Percentiles rank a stretch among this genome's conserved stretches.
phyloP scores from a whole-genome alignment of 2,797 vertebrate species.

The Phrynocephalus vlangalii region DNA sequence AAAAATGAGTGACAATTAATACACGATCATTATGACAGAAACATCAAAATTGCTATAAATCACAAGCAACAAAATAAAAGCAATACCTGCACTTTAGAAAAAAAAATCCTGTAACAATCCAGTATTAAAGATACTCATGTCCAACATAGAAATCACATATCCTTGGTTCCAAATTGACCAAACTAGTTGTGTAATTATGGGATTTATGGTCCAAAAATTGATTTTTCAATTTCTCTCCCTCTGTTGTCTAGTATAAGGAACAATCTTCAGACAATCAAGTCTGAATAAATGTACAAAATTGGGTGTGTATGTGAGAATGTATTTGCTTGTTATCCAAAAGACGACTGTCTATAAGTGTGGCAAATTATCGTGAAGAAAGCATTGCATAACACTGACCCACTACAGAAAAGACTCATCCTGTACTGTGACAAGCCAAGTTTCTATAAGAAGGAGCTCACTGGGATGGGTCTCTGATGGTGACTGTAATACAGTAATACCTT shows the following conservation, averaged over 20 bases:
- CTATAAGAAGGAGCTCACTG: too few relatives aligned
- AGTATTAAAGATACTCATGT: background rate
- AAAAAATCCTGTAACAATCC: background rate
- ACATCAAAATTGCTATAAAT: background rate
- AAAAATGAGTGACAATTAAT: background rate
- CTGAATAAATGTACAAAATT: background rate
- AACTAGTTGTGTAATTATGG: too few relatives aligned
- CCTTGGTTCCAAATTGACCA: too few relatives aligned
- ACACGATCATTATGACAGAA: background rate
- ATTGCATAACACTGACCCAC: too few relatives aligned
- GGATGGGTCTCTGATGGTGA: too few relatives aligned
- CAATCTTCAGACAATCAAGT: background rate
- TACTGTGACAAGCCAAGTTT: too few relatives aligned
- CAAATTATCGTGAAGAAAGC: background rate
- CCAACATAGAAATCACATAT: background rate
- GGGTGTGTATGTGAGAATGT: background rate
- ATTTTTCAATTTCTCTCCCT: too few relatives aligned
- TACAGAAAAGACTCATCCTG: too few relatives aligned
- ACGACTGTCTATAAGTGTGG: background rate
- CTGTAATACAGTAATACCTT: too few relatives aligned
- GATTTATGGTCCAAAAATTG: too few relatives aligned
- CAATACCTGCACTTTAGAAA: background rate
- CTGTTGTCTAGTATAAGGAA: too few relatives aligned
- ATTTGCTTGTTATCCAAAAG: background rate
- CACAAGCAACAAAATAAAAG: background rate